These are phyloP conservation scores for Xiphophorus hellerii DNA, from an alignment of 2,113 vertebrate species.

Conservation along the genomic window DNA sequence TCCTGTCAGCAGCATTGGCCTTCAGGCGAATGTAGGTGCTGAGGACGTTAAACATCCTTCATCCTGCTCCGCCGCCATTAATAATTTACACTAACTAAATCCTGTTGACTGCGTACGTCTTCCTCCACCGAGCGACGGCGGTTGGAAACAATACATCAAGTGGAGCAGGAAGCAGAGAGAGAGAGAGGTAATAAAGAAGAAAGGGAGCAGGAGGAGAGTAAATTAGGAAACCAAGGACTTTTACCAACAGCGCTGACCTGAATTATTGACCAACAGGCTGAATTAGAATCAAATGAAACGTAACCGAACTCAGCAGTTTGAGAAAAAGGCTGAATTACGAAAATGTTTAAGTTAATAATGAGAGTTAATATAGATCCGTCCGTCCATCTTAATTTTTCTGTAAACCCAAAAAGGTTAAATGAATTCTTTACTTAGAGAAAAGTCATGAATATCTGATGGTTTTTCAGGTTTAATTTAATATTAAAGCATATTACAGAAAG, in stretches of 20 bases:
- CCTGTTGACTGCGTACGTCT: constrained; percentile 28
- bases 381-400: too few species aligned
- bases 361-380: too few species aligned
- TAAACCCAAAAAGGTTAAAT: too few species aligned
- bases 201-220: background rate
- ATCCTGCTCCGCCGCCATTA: constrained; percentile 25
- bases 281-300: too few species aligned
- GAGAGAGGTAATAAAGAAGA: background rate
- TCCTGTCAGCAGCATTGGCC: background rate
- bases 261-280: too few species aligned
- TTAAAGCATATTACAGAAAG: too few species aligned
- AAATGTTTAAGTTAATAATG: background rate
- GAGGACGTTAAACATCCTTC: constrained; percentile 23
- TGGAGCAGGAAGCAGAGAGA: background rate
- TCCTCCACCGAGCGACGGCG: constrained; percentile 3
- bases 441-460: too few species aligned
- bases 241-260: background rate
- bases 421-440: too few species aligned
- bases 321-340: background rate
- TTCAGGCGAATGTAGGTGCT: constrained; percentile 12
- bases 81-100: constrained; percentile 48
- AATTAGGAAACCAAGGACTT: background rate
- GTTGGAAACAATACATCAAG: background rate
- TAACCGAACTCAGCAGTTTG: background rate
- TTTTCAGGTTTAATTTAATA: too few species aligned